Base-by-base conservation (phyloP, 64 coral and sea anemone species). In the Pocillopora verrucosa region DNA sequence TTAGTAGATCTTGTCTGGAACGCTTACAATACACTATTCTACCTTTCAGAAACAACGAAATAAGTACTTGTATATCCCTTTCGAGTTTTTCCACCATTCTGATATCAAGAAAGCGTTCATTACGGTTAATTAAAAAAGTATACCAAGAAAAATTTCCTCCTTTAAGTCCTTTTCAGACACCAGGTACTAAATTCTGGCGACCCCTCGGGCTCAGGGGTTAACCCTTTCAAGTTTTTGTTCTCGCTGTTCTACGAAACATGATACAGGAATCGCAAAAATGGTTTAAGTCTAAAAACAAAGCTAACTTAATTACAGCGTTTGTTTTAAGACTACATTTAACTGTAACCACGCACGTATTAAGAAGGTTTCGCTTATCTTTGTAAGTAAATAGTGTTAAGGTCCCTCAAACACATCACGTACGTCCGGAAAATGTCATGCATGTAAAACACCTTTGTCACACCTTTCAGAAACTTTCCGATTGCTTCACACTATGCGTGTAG, bases 271-370 rank as follows among this genome's bases (percentile, higher is more conserved):
- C 57, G 72, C 3, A 75, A 12, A 88, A 36, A 34, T 75, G 86
- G 86, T 73, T 86, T 76, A 68, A 22, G 10, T 22, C 19, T 5
- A 82, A 62, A 82, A 58, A 9, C 64, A 82, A 34, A 82, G n/a
- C n/a, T n/a, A n/a, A n/a, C n/a, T 25, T 9, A 24, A 24, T 10
- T 78, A 67, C 13, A 37, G 74, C 64, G 65, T 78, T 77, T 34
- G 77, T 30, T 89, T 89, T 26, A 62, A 82, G 25, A 59, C 56
- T 9, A 68, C 64, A 3, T 68, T 4, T 68, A 68, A 68, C 63
- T 88, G 87, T 64, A 88, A 75, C 36, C 74, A 78, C 36, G 74
- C 58, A 88, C 74, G 74, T 35, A 88, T 88, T 10, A 88, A 88
- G 59, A 0, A 60, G 77, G 57, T 78, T 62, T 88, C 61, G 87